Percentiles rank a stretch among this genome's conserved stretches.
These are phyloP conservation scores for Caenorhabditis afra DNA, from an alignment of 2,888 invertebrate genomes.

Conservation along the genomic window DNA sequence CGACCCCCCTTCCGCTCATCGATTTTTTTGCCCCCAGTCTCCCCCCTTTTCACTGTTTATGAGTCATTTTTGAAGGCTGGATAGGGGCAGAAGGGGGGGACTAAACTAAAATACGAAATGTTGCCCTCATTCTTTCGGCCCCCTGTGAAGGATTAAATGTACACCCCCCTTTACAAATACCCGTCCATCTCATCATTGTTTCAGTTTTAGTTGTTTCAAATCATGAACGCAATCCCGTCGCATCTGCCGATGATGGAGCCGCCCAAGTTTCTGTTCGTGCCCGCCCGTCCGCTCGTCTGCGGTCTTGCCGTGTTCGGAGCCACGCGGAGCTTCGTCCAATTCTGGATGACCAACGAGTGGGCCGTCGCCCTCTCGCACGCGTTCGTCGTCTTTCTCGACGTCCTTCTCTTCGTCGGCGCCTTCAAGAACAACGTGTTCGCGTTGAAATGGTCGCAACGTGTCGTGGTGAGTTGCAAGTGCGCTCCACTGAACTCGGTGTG, in stretches of 20 bases:
- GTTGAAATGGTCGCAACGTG: slow-evolving; percentile 47
- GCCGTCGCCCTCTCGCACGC: slow-evolving; percentile 21
- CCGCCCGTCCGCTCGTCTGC: slow-evolving; percentile 38
- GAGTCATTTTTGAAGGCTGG: too few species aligned
- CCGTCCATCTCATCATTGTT: too few species aligned
- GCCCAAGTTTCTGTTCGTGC: slow-evolving; percentile 36
- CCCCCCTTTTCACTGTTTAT: too few species aligned
- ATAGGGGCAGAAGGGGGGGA: too few species aligned
- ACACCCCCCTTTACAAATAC: too few species aligned
- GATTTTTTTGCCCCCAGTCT: not conserved
- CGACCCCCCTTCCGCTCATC: not conserved
- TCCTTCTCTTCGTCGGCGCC: slow-evolving; percentile 34
- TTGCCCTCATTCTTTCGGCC: too few species aligned
- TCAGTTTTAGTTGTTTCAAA: too few species aligned
- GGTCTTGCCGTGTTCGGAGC: slow-evolving; percentile 39
- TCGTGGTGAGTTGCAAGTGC: slow-evolving; percentile 22
- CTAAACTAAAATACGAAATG: too few species aligned
- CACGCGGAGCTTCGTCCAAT: slow-evolving; percentile 33
- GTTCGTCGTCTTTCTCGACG: slow-evolving; percentile 26
- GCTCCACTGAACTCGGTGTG: too few species aligned
- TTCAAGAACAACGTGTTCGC: slow-evolving; percentile 40
- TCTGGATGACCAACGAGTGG: slow-evolving; percentile 12
- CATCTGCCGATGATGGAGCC: slow-evolving; percentile 38
- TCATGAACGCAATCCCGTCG: not conserved
- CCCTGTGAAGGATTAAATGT: too few species aligned